Conservation (phyloP, 2,888 invertebrate species). For the Drosophila kambysellisi region DNA sequence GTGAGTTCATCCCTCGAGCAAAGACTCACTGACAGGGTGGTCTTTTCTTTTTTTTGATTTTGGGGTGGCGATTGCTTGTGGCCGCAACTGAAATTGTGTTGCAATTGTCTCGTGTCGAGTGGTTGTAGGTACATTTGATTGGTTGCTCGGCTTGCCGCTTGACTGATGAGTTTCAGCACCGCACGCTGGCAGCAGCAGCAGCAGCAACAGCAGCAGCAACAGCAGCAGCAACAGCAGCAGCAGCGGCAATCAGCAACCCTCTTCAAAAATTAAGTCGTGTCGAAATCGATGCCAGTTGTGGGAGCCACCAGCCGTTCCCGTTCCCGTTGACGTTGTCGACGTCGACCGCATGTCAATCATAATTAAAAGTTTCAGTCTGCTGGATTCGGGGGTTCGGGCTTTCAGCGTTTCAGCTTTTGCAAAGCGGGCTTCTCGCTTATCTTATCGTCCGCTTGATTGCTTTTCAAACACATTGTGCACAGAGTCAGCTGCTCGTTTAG, state of each 20-base stretch:
- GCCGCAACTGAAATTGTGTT: constrained; percentile 57
- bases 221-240: background rate
- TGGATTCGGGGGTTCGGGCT: constrained; percentile 4
- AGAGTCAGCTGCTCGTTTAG: constrained; percentile 42
- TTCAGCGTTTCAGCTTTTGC: constrained; percentile 35
- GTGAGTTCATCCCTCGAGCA: constrained; percentile 34
- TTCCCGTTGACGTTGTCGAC: constrained; percentile 14
- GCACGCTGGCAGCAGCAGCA: constrained; percentile 34
- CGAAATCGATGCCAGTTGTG: constrained; percentile 75
- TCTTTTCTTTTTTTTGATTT: constrained; percentile 7
- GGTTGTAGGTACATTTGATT: background rate
- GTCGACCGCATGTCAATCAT: constrained; percentile 78
- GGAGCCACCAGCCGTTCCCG: constrained; percentile 38
- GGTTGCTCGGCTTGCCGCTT: constrained; percentile 49
- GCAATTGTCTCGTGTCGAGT: constrained; percentile 62
- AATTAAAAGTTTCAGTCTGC: constrained; percentile 69
- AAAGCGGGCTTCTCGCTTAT: constrained; percentile 50
- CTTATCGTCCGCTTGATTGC: constrained; percentile 76
- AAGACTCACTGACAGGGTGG: constrained; percentile 2
- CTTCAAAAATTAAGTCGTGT: constrained; percentile 78
- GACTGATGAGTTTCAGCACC: constrained; percentile 75
- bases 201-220: background rate
- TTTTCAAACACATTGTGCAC: constrained; percentile 52
- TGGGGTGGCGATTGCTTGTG: constrained; percentile 31
- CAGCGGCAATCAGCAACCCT: constrained; percentile 73